Percentiles rank a stretch among this genome's conserved stretches.
These are phyloP conservation scores for Lasioglossum morio DNA, from an alignment of 2,888 invertebrate species.

Conservation along the genomic window DNA sequence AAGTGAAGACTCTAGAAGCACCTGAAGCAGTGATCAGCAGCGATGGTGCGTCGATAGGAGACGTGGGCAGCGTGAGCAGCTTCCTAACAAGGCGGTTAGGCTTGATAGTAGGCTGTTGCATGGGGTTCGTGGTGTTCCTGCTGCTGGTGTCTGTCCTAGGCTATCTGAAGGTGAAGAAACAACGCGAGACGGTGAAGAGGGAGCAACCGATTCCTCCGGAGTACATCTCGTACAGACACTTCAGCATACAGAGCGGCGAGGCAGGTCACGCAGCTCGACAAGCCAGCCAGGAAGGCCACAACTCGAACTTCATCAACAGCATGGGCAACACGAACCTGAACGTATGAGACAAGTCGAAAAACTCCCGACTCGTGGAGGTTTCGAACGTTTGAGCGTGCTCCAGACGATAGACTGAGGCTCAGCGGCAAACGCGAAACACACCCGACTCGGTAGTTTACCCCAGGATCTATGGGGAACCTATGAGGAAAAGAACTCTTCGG, in stretches of 20 bases:
- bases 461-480: neutral
- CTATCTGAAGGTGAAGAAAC: slow-evolving; percentile 94
- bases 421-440: slow-evolving; percentile 51
- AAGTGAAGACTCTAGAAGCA: slow-evolving; percentile 90
- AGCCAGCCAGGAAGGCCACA: slow-evolving; percentile 77
- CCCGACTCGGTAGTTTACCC: slow-evolving; percentile 68
- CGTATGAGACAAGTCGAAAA: slow-evolving; percentile 75
- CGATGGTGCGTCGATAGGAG: slow-evolving; percentile 85
- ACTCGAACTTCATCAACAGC: slow-evolving; percentile 78
- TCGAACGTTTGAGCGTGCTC: slow-evolving; percentile 66
- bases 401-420: neutral
- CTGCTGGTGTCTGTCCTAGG: slow-evolving; percentile 93
- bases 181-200: slow-evolving; percentile 90
- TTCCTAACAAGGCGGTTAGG: slow-evolving; percentile 93
- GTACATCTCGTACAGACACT: slow-evolving; percentile 92
- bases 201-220: slow-evolving; percentile 90
- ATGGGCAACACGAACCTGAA: slow-evolving; percentile 76
- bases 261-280: slow-evolving; percentile 76
- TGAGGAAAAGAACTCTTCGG: neutral
- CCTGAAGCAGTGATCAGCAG: slow-evolving; percentile 86
- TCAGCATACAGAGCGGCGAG: slow-evolving; percentile 89
- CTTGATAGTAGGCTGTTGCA: slow-evolving; percentile 93
- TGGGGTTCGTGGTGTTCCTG: slow-evolving; percentile 94
- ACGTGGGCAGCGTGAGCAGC: slow-evolving; percentile 87
- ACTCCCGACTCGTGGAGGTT: slow-evolving; percentile 74